These are phyloP conservation scores for Osmoderma eremita DNA, from an alignment of 2,888 invertebrate genomes.

Conservation along the genomic window DNA sequence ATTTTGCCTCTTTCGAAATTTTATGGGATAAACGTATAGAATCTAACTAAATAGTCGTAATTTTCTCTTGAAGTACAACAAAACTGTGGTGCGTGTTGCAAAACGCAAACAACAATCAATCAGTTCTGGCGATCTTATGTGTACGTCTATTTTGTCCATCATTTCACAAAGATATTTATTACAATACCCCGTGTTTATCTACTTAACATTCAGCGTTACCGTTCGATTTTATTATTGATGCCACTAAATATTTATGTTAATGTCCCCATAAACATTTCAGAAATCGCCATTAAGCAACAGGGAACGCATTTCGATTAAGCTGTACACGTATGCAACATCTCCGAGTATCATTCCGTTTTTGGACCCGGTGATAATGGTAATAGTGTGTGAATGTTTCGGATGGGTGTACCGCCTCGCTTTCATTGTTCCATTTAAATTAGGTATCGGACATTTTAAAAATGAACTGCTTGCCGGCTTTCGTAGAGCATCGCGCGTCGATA, in stretches of 20 bases:
- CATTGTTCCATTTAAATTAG: constrained; percentile 14
- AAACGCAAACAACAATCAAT: no score
- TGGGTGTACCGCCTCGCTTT: not conserved
- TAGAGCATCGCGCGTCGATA: constrained; percentile 7
- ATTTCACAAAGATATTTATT: no score
- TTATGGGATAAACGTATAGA: no score
- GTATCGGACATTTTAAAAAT: constrained; percentile 5
- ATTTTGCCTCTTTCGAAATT: no score
- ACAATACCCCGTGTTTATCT: no score
- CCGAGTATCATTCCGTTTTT: not conserved
- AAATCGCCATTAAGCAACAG: constrained; percentile 10
- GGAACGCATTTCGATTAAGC: constrained; percentile 22
- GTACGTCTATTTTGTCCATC: no score
- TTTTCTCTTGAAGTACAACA: no score
- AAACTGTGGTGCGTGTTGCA: no score
- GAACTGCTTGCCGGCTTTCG: not conserved
- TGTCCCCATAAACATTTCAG: constrained; percentile 24
- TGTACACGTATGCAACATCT: constrained; percentile 17
- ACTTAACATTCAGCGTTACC: constrained; percentile 24
- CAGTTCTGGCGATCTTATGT: no score
- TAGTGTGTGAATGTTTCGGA: constrained; percentile 11
- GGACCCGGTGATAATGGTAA: not conserved
- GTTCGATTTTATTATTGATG: constrained; percentile 30
- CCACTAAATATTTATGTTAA: constrained; percentile 26
- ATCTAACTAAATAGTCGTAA: no score